A percentile compares a stretch with the other conserved stretches of the same genome.
phyloP scores from a whole-genome alignment of 1,140 invertebrate genomes.

The Drosophila auraria region DNA sequence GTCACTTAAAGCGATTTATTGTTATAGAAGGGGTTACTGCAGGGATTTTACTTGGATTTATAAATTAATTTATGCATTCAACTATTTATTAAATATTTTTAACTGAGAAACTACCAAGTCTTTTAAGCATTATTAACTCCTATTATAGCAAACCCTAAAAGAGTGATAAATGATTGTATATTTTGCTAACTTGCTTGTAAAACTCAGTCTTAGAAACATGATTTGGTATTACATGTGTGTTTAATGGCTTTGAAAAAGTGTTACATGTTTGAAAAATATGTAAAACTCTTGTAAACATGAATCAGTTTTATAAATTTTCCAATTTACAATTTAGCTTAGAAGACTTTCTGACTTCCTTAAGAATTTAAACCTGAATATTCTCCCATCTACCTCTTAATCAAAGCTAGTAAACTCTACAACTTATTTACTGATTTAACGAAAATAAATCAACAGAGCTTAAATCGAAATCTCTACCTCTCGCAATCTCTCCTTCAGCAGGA shows the following conservation, averaged over 20 bases:
- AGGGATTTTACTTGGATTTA: neutral
- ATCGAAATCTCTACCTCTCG: neutral
- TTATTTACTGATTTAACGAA: neutral
- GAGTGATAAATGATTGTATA: neutral
- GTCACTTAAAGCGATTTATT: neutral
- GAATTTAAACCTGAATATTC: neutral
- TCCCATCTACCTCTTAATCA: too few relatives aligned
- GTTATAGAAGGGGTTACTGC: too few relatives aligned
- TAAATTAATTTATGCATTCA: rapidly evolving
- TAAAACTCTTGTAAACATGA: neutral
- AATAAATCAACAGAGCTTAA: slow-evolving; percentile 18
- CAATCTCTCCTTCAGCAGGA: neutral
- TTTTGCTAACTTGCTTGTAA: neutral
- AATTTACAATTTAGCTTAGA: neutral
- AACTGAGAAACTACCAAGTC: neutral
- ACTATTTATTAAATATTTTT: neutral
- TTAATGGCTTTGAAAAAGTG: neutral
- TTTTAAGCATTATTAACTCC: neutral
- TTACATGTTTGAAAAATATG: neutral
- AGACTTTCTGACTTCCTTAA: neutral
- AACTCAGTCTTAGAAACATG: neutral
- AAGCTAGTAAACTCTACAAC: neutral
- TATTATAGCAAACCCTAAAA: rapidly evolving
- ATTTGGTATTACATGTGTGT: neutral
- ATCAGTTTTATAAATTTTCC: neutral